Evolutionary conservation across 1,140 invertebrate genomes (phyloP).

Genomic region (Leptinotarsa lineolata): DNA sequence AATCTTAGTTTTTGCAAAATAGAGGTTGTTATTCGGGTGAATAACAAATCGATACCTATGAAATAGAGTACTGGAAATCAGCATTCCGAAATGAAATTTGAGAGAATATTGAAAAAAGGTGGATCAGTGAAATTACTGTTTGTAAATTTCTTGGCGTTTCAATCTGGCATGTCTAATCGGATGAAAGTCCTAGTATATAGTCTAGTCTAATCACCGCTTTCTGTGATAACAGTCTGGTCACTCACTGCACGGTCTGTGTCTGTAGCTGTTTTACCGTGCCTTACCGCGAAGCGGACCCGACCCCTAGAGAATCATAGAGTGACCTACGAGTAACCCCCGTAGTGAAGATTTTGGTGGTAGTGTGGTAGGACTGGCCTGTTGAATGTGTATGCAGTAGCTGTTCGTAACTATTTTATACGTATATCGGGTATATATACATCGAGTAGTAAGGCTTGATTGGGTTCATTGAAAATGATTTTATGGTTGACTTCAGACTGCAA

Average conservation of each 20-base stretch:
- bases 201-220: conserved; percentile 51
- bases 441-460: too few species aligned
- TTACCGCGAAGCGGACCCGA: conserved; percentile 37
- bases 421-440: background rate
- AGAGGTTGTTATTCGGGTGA: too few species aligned
- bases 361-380: conserved; percentile 47
- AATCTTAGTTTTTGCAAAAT: too few species aligned
- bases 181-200: conserved; percentile 28
- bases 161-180: conserved; percentile 12
- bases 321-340: background rate
- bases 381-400: conserved; percentile 48
- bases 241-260: conserved; percentile 52
- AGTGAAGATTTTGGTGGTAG: conserved; percentile 39
- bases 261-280: conserved; percentile 50
- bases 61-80: too few species aligned
- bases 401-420: conserved; percentile 11
- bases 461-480: too few species aligned
- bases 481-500: too few species aligned
- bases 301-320: background rate
- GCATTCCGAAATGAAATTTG: too few species aligned
- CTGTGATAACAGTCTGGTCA: conserved; percentile 52
- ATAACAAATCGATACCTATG: too few species aligned
- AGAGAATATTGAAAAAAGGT: too few species aligned
- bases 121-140: too few species aligned
- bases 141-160: background rate